Base-by-base conservation (phyloP, 2,888 invertebrate genomes). In the Carcina quercana region DNA sequence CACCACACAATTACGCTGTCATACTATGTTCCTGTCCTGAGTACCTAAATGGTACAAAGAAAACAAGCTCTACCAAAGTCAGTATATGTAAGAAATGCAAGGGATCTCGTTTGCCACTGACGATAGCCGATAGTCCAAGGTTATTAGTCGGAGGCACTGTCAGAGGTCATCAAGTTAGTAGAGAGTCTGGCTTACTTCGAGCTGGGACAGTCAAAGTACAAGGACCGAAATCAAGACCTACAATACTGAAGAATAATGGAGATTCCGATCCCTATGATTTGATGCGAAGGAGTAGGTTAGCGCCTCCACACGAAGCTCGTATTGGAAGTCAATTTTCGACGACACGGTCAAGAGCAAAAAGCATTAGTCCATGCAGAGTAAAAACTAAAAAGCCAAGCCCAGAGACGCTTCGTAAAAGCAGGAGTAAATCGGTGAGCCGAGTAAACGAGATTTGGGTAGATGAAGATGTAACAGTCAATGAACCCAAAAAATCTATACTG, bases 41-140 rank as follows among this genome's bases (percentile, higher is more conserved):
- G 76, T 93, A 93, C 67, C 82, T 92, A 35, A 89, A 88, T 45
- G 93, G 93, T 54, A 93, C 93, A 35, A 89, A 90, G 70, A 86
- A 89, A 67, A 87, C 87, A 53, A 88, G 88, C 61, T 87, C 89
- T 59, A 92, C 91, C 76, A 87, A 90, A 66, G 91, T 92, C 57
- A 87, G 88, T 65, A 88, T 90, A 53, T 93, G 93, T 84, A 91
- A 92, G 75, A 93, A 92, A 84, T 93, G 93, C 79, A 92, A 92
- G 60, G 93, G 93, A 53, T 91, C 92, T 58, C 87, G 92, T 46
- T 75, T 92, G 57, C 91, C 92, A 37, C 83, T 92, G 51, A 86
- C 91, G 38, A 73, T 86, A 59, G 86, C 87, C 49, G 92, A 90
- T 49, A 80, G 79, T 48, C 79, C 83, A 38, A 65, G 83, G 22